Conservation (phyloP, 1,140 invertebrate genomes). For the Scaptodrosophila lebanonensis region DNA sequence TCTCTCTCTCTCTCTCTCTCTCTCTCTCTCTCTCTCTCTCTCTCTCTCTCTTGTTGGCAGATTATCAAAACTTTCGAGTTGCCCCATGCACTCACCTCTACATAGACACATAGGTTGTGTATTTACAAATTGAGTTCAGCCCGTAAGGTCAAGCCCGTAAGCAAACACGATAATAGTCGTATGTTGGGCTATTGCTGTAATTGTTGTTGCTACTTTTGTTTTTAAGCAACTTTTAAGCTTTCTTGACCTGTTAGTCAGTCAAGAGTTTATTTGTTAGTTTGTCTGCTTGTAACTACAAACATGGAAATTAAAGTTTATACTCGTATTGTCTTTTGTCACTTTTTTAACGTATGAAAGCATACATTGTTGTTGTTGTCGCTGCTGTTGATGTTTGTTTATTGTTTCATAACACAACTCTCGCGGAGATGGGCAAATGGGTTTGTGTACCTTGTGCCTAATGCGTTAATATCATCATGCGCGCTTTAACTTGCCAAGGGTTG, state of each 20-base stretch:
- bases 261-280: no score
- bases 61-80: no score
- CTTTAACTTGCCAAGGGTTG: conserved; percentile 14
- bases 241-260: conserved; percentile 15
- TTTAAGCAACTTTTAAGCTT: conserved; percentile 2
- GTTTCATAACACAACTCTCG: conserved; percentile 63
- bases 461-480: conserved; percentile 63
- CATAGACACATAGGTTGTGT: conserved; percentile 29
- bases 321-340: conserved; percentile 11
- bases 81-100: conserved; percentile 12
- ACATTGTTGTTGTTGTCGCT: conserved; percentile 37
- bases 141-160: conserved; percentile 62
- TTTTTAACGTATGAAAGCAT: no score
- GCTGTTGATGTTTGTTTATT: conserved; percentile 69
- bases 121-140: conserved; percentile 66
- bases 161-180: conserved; percentile 3
- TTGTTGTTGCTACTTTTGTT: conserved; percentile 1
- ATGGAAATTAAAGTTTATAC: background rate
- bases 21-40: no score
- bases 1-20: no score
- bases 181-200: background rate
- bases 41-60: no score
- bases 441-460: conserved; percentile 73
- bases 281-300: background rate
- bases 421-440: conserved; percentile 64